These are phyloP conservation scores for Myotis pilosus DNA, from an alignment of 2,797 vertebrate genomes.

Conservation along the genomic window DNA sequence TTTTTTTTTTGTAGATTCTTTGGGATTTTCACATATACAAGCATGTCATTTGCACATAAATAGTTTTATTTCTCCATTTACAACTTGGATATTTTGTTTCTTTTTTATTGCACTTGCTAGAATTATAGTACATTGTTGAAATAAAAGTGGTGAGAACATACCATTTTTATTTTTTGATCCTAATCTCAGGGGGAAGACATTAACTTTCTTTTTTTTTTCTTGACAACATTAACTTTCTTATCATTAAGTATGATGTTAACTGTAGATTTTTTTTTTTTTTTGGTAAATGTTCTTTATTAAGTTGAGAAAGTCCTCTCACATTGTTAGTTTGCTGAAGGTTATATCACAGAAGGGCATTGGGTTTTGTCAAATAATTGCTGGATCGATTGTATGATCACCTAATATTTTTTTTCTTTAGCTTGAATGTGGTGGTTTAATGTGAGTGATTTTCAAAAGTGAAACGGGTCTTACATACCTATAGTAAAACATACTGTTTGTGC, in stretches of 20 bases:
- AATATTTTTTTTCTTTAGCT: neutral
- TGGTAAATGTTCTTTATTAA: neutral
- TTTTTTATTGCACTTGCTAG: neutral
- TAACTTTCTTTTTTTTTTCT: neutral
- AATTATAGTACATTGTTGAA: neutral
- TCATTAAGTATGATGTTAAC: neutral
- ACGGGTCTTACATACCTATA: neutral
- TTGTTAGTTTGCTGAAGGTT: neutral
- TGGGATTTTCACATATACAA: neutral
- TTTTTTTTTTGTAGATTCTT: neutral
- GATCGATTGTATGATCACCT: neutral
- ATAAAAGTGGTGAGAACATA: neutral
- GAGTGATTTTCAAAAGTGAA: neutral
- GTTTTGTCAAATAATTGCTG: neutral
- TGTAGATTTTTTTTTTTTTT: neutral
- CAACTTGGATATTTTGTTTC: neutral
- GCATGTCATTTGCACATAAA: neutral
- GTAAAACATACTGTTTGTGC: neutral
- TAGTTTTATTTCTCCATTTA: neutral
- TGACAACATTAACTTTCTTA: neutral
- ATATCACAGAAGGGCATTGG: neutral
- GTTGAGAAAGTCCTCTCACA: neutral
- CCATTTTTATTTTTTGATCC: neutral
- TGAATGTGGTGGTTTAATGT: neutral
- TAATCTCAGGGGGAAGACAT: neutral